Evolutionary conservation across 2,888 invertebrate genomes (phyloP).

Genomic region (Drosophila niveifrons): DNA sequence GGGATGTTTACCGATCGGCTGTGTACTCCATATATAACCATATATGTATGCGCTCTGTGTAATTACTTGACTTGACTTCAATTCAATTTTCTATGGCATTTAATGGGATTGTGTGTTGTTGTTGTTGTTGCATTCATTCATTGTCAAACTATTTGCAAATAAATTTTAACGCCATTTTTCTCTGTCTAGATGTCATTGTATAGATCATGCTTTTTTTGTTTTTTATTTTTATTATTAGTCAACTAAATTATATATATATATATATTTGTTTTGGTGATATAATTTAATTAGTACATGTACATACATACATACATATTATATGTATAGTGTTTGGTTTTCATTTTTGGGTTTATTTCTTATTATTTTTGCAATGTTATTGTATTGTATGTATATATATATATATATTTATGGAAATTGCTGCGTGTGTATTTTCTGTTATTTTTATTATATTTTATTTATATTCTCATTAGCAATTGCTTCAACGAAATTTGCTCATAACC

Average conservation of each 20-base stretch:
- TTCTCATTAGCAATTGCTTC: slow-evolving; percentile 57
- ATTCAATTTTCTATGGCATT: slow-evolving; percentile 34
- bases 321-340: slow-evolving; percentile 40
- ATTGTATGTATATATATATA: background rate
- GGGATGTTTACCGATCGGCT: slow-evolving; percentile 27
- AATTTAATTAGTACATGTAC: slow-evolving; percentile 75
- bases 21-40: slow-evolving; percentile 39
- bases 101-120: slow-evolving; percentile 10
- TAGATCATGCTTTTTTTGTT: slow-evolving; percentile 18
- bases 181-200: slow-evolving; percentile 40
- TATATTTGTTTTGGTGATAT: slow-evolving; percentile 56
- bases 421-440: slow-evolving; percentile 22
- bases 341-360: slow-evolving; percentile 20
- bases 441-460: slow-evolving; percentile 19
- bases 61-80: slow-evolving; percentile 46
- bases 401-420: slow-evolving; percentile 56
- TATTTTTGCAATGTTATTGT: slow-evolving; percentile 54
- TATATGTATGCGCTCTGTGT: slow-evolving; percentile 45
- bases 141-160: slow-evolving; percentile 13
- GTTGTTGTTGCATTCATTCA: slow-evolving; percentile 3
- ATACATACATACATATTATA: slow-evolving; percentile 64
- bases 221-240: slow-evolving; percentile 61
- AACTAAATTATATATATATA: slow-evolving; percentile 70
- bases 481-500: slow-evolving; percentile 61
- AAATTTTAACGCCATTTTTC: slow-evolving; percentile 13